Evolutionary conservation across 1,140 invertebrate genomes (phyloP).

Genomic region (Brachionus manjavacas): DNA sequence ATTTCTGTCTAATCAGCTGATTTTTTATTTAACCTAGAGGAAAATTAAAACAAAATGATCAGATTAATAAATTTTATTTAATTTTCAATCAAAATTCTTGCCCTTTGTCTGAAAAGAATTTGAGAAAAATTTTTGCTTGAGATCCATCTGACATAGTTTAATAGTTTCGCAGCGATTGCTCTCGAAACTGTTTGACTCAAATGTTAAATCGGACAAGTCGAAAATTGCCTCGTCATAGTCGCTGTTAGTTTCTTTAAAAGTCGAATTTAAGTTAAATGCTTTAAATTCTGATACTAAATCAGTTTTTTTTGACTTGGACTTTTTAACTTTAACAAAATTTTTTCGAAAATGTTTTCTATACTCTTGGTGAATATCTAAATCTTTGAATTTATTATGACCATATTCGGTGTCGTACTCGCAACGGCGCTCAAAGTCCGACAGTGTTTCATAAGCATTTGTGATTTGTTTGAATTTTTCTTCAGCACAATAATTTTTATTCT

Average conservation of each 20-base stretch:
- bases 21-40: neutral
- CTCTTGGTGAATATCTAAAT: neutral
- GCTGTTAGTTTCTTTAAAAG: neutral
- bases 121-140: neutral
- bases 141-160: neutral
- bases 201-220: conserved; percentile 12
- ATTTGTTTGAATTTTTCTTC: conserved; percentile 42
- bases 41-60: neutral
- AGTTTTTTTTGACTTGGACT: neutral
- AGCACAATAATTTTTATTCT: neutral
- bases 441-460: conserved; percentile 34
- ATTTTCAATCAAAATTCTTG: neutral
- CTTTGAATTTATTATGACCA: neutral
- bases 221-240: neutral
- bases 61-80: neutral
- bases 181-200: conserved; percentile 19
- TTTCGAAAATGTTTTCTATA: conserved; percentile 1
- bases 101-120: neutral
- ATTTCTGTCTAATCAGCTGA: too few relatives aligned
- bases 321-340: neutral
- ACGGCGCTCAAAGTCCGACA: neutral
- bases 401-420: neutral
- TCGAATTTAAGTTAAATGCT: neutral
- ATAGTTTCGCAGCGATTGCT: conserved; percentile 1
- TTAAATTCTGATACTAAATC: neutral